Evolutionary conservation across 2,797 vertebrate species (phyloP), one percentile per base, ranked within the genome.

Genomic region (Momotus momota): DNA sequence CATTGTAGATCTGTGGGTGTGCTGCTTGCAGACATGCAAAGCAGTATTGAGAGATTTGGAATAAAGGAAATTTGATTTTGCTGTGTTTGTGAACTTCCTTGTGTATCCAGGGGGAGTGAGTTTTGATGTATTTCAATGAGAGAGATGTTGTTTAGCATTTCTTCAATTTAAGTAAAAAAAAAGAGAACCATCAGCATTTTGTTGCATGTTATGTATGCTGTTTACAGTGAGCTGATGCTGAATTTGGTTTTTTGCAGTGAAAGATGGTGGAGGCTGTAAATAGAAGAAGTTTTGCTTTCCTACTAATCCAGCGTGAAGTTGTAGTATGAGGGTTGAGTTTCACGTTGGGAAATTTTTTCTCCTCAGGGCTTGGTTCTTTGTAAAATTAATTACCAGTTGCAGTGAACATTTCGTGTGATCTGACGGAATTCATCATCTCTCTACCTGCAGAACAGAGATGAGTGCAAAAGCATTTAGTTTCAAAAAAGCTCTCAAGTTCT

Each of bases 141-240:
- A 78, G 48, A 86, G 51, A n/a, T 65, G n/a, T 35, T 86, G 40
- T 26, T 79, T 51, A 46, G 52, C 10, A 14, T 46, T 75, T 75
- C 57, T 81, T 83, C 73, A 74, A 2, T 41, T 79, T 31, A 57
- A 72, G 12, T 81, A 54, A 62, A 33, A n/a, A 62, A 58, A 45
- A 19, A 12, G 33, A 52, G 35, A 40, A 22, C 15, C 19, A 25
- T 49, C 45, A 41, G 67, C 26, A 17, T 40, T 52, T 31, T 52
- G 45, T 65, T 41, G 40, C 27, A 61, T 2, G 1, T 81, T 33
- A 17, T 23, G 2, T 72, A 14, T 0, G 8, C 4, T 38, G 12
- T 33, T 92, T 17, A 13, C 41, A 49, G 27, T 41, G 29, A 33
- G 26, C 31, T 8, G 29, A 58, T 85, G 33, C 31, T 1, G 1